Conservation (phyloP, 2,888 invertebrate species). For the Parnassius apollo region DNA sequence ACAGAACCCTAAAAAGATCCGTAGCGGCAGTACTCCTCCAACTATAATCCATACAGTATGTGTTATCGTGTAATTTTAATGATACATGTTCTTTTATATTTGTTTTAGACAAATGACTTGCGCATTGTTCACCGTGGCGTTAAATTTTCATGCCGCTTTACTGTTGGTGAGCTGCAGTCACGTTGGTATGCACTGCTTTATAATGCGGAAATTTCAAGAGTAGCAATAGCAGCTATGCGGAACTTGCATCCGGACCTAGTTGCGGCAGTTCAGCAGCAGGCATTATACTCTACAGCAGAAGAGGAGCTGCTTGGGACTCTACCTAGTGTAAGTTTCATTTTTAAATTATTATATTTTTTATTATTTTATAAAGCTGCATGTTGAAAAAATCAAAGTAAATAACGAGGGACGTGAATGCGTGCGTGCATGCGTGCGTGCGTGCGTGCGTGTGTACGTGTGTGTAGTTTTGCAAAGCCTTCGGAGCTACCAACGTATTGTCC, state of each 20-base stretch:
- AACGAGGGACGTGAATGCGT: too few relatives aligned
- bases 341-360: neutral
- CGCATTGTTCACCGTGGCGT: conserved; percentile 93
- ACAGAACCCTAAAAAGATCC: too few relatives aligned
- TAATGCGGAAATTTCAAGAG: conserved; percentile 95
- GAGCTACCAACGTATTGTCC: too few relatives aligned
- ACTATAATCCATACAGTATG: too few relatives aligned
- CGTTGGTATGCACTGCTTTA: conserved; percentile 98
- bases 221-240: conserved; percentile 95
- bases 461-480: too few relatives aligned
- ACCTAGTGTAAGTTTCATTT: conserved; percentile 78
- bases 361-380: too few relatives aligned
- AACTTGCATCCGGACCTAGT: conserved; percentile 96
- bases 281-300: conserved; percentile 93
- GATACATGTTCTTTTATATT: conserved; percentile 1
- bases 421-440: too few relatives aligned
- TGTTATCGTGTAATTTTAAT: neutral
- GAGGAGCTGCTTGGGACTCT: conserved; percentile 92
- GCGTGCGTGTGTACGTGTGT: too few relatives aligned
- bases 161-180: conserved; percentile 95
- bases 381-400: too few relatives aligned
- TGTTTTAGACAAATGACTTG: conserved; percentile 86
- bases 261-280: conserved; percentile 92
- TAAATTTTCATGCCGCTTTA: conserved; percentile 97
- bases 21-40: too few relatives aligned